Base-by-base conservation (phyloP, 2,113 vertebrate genomes). In the Xyliphius kryptos region DNA sequence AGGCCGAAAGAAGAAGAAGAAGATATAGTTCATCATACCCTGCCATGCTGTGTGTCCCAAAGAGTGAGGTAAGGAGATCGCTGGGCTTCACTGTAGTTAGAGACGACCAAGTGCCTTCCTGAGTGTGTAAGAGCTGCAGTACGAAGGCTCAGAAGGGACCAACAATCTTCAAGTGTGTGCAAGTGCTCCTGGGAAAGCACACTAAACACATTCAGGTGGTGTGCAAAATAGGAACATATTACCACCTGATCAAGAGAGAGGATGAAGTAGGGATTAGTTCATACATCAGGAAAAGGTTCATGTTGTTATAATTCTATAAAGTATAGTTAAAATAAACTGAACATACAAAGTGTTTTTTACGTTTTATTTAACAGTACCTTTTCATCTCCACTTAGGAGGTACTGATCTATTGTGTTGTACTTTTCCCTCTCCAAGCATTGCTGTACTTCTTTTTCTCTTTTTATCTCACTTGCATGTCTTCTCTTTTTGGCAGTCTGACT, bases 351-450 rank as follows among this genome's bases (percentile, higher is more conserved):
- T n/a, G n/a, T n/a, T n/a, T n/a, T n/a, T n/a, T n/a, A n/a, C n/a
- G n/a, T n/a, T n/a, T n/a, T n/a, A n/a, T n/a, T n/a, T n/a, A 26
- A 47, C 14, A 22, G 9, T 54, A 86, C 78, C 68, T 82, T 82
- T 73, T 86, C 67, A 65, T 84, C 71, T 67, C 76, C 78, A 63
- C 76, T 86, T 20, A 86, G 73, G 13, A 81, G 65, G 56, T 82
- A 87, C 55, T 80, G 80, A 59, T 82, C 73, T 37, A 80, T 75
- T 14, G 67, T 53, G 67, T 81, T 83, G 56, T 51, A 69, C 19
- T 83, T 85, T 67, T 83, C 76, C 49, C 53, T 64, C 13, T 68
- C 56, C 43, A 83, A 61, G 19, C 72, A 62, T 19, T 75, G 48
- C 38, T 70, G 59, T 16, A 36, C 73, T 58, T 72, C 70, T 10